These are phyloP conservation scores for Amblyopsis rosae DNA, from an alignment of 2,113 vertebrate species.

Conservation along the genomic window DNA sequence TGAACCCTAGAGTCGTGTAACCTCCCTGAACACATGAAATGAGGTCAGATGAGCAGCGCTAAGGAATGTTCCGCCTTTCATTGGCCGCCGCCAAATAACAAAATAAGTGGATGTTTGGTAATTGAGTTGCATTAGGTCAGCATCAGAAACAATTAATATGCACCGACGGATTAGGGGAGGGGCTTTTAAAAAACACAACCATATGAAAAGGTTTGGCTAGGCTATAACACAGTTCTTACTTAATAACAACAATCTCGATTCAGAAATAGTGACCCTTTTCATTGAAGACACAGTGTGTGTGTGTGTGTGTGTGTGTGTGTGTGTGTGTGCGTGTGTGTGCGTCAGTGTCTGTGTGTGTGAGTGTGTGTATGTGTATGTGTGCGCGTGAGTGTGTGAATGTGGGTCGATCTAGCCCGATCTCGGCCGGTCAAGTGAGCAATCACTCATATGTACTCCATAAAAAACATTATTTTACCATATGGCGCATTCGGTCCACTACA, in stretches of 20 bases:
- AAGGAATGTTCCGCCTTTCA: slow-evolving; percentile 56
- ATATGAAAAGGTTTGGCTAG: slow-evolving; percentile 1
- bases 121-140: slow-evolving; percentile 7
- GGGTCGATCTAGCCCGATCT: slow-evolving; percentile 74
- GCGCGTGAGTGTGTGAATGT: slow-evolving; percentile 58
- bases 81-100: slow-evolving; percentile 48
- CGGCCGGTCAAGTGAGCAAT: slow-evolving; percentile 73
- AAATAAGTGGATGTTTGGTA: slow-evolving; percentile 36
- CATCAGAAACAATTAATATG: slow-evolving; percentile 19
- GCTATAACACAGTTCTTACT: slow-evolving; percentile 17
- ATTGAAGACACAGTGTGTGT: neutral
- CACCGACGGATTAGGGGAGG: neutral
- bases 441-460: slow-evolving; percentile 74
- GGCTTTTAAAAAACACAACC: neutral
- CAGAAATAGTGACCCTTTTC: slow-evolving; percentile 5
- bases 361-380: neutral
- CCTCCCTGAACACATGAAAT: slow-evolving; percentile 71
- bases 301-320: slow-evolving; percentile 13
- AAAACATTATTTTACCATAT: slow-evolving; percentile 74
- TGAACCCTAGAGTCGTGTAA: slow-evolving; percentile 75
- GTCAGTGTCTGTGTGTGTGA: neutral
- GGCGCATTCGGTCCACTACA: slow-evolving; percentile 76
- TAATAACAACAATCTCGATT: slow-evolving; percentile 34
- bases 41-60: slow-evolving; percentile 67
- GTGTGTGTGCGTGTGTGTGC: slow-evolving; percentile 7